Evolutionary conservation across 2,113 vertebrate species (phyloP).

Genomic region (Phainopepla nitens): DNA sequence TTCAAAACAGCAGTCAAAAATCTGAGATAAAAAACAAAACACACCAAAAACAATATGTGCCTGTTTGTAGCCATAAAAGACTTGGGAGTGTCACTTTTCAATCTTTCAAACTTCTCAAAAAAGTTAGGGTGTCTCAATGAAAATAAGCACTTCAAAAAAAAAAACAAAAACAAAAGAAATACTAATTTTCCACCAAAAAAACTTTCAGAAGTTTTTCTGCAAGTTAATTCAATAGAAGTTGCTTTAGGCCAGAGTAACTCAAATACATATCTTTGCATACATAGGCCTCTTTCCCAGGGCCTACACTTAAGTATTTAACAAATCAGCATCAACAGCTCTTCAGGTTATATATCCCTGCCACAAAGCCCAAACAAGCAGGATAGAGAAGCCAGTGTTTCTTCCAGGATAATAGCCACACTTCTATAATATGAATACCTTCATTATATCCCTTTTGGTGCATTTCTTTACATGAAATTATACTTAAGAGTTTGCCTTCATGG

Average conservation of each 20-base stretch:
- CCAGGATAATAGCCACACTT: neutral
- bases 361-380: neutral
- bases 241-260: neutral
- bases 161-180: neutral
- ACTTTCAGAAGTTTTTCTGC: neutral
- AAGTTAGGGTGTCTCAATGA: neutral
- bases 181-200: neutral
- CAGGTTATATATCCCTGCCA: neutral
- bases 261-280: neutral
- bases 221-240: neutral
- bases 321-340: neutral
- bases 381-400: neutral
- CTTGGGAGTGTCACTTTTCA: neutral
- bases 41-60: neutral
- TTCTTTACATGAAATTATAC: neutral
- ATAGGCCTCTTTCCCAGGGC: neutral
- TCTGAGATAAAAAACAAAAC: neutral
- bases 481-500: neutral
- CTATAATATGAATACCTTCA: neutral
- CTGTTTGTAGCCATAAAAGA: neutral
- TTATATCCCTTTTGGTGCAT: neutral
- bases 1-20: neutral
- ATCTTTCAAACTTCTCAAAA: neutral
- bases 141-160: neutral
- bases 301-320: neutral